Base-by-base conservation (phyloP, 1,140 invertebrate genomes). In the Drosophila rhopaloa region DNA sequence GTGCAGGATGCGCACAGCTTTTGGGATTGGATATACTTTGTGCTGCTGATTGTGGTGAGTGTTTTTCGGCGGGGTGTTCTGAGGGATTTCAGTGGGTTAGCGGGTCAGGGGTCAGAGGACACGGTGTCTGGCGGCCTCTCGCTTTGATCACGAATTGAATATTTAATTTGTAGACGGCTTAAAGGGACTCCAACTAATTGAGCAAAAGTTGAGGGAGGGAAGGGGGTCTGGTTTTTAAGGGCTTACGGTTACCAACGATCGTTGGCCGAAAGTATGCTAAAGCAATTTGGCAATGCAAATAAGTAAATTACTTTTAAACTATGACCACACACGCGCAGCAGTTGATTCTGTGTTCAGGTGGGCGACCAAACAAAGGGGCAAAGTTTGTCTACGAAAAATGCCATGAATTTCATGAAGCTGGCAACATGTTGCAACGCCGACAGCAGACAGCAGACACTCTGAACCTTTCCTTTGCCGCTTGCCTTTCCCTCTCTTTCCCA, bases 1-100 rank as follows among this genome's bases (percentile, higher is more conserved):
- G 91, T 92, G 78, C 99, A 99, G 94, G 99, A 99, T 93, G 98
- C 98, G 59, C 99, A 99, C 94, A 99, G 98, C 50, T 99, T 99
- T 93, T 99, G 99, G 99, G 98, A 99, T 93, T 99, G 98, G 98
- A 98, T 99, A 75, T 99, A 99, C 93, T 99, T 99, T 94, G 98
- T 99, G 46, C 94, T 99, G 65, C 94, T 99, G 51, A 99, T 99
- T 95, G 99, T 99, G 93, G 98, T 99, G 95, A 96, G 97, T 95
- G 72, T 16, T 38, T 10, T 24, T 7, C 11, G 47, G 24, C 11
- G 38, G 24, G 29, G 0, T 7, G 19, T 13, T 27, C n/a, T 50
- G n/a, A 35, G 10, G 1, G 60, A 27, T 7, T 7, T 37, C 56
- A 65, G 32, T 46, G 61, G 61, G 61, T 46, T 60, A 65, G 41